phyloP scores from a whole-genome alignment of 2,888 invertebrate species.

The Xanthorhoe designata region DNA sequence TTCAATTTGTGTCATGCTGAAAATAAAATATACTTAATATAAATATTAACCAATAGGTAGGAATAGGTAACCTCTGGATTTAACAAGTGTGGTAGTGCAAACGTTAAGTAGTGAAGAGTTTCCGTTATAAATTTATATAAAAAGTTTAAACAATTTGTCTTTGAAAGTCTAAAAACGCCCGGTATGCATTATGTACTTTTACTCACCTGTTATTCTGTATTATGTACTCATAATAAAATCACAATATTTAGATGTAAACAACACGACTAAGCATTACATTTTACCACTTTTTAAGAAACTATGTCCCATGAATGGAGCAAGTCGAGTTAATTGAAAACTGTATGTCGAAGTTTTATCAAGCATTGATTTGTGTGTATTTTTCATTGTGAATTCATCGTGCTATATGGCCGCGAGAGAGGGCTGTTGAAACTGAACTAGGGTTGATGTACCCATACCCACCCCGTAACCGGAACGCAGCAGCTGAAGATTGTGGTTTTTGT shows the following conservation, averaged over 20 bases:
- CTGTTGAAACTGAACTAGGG: slow-evolving; percentile 38
- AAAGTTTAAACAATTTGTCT: not conserved
- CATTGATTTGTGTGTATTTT: slow-evolving; percentile 30
- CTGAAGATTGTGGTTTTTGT: slow-evolving; percentile 35
- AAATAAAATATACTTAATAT: slow-evolving; percentile 49
- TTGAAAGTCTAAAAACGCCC: not conserved
- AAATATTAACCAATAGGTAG: not conserved
- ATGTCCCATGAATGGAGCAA: slow-evolving; percentile 5
- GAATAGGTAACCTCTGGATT: not conserved
- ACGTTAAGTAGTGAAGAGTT: not conserved
- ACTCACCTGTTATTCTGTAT: slow-evolving; percentile 33
- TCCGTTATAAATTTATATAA: not conserved
- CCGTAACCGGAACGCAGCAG: slow-evolving; percentile 19
- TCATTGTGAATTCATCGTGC: slow-evolving; percentile 35
- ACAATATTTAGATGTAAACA: slow-evolving; percentile 19
- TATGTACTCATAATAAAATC: slow-evolving; percentile 25
- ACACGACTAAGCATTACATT: slow-evolving; percentile 15
- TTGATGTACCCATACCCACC: slow-evolving; percentile 35
- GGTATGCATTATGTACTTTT: slow-evolving; percentile 6
- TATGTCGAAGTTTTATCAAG: slow-evolving; percentile 15
- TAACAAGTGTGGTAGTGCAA: not conserved
- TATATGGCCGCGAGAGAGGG: slow-evolving; percentile 22
- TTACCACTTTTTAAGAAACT: slow-evolving; percentile 23
- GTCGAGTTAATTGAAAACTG: slow-evolving; percentile 7
- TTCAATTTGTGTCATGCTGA: slow-evolving; percentile 66